A percentile compares a stretch with the other conserved stretches of the same genome.
These are phyloP conservation scores for Graptemys geographica DNA, from an alignment of 2,797 vertebrate genomes.

Conservation along the genomic window DNA sequence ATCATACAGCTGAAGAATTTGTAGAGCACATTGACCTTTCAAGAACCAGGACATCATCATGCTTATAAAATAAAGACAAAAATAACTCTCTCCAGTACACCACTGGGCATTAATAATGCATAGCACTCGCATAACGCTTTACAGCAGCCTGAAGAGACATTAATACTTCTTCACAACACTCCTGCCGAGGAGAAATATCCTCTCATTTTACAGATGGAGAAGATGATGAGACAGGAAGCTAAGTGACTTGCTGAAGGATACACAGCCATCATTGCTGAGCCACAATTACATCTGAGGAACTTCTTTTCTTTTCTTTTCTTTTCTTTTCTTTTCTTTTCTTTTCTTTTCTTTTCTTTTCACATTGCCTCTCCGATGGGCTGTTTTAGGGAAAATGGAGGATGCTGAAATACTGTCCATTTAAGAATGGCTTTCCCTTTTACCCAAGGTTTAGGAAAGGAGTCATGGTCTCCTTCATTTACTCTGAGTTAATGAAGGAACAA, in stretches of 20 bases:
- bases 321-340: background rate
- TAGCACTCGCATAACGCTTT: constrained; percentile 70
- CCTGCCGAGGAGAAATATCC: background rate
- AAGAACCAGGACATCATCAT: constrained; percentile 34
- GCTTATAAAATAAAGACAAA: constrained; percentile 65
- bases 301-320: background rate
- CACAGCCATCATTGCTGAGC: background rate
- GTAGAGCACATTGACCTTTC: constrained; percentile 1
- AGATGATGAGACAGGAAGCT: background rate
- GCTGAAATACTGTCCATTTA: background rate
- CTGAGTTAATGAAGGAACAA: background rate
- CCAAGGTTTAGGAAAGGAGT: background rate
- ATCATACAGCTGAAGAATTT: constrained; percentile 25
- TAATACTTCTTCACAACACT: constrained; percentile 29
- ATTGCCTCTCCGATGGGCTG: rapidly evolving
- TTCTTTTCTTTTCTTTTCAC: background rate
- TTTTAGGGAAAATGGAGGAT: background rate
- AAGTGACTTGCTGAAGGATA: background rate
- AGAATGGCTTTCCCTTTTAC: background rate
- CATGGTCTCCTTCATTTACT: background rate
- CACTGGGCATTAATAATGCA: constrained; percentile 69
- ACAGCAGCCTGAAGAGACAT: constrained; percentile 58
- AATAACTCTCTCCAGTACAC: constrained; percentile 56
- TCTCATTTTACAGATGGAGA: constrained; percentile 12
- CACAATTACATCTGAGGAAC: background rate